These are phyloP conservation scores for Bergia sp. DNA, from an alignment of 92 coral and sea anemone genomes.

Conservation along the genomic window DNA sequence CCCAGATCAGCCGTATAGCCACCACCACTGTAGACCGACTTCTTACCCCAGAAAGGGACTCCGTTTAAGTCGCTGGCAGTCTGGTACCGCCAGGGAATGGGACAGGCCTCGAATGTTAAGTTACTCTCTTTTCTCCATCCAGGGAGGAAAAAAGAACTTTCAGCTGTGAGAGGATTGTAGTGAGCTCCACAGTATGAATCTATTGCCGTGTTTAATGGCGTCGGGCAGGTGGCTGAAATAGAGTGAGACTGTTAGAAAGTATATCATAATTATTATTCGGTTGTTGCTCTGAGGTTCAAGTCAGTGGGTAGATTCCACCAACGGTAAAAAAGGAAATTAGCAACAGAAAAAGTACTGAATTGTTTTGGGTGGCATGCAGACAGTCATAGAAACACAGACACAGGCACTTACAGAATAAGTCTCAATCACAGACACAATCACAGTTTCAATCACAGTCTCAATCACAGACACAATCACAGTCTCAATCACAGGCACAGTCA, in stretches of 20 bases:
- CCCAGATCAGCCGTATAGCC: constrained; percentile 57
- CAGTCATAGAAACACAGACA: not conserved
- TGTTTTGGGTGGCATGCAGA: no score
- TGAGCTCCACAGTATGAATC: constrained; percentile 29
- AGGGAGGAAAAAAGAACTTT: constrained; percentile 56
- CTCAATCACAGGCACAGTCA: no score
- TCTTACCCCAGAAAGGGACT: constrained; percentile 43
- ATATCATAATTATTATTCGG: no score
- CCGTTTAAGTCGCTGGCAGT: constrained; percentile 22
- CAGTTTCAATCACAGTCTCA: no score
- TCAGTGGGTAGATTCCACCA: no score
- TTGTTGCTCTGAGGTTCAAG: no score
- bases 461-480: not conserved
- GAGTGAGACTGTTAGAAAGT: not conserved
- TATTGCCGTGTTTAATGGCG: not conserved
- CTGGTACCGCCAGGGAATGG: constrained; percentile 53
- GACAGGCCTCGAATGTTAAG: constrained; percentile 25
- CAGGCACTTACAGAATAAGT: not conserved
- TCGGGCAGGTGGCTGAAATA: constrained; percentile 25
- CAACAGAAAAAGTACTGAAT: no score
- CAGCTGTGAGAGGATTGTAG: constrained; percentile 53
- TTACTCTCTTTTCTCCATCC: constrained; percentile 55
- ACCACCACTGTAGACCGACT: constrained; percentile 46
- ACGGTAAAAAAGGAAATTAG: no score
- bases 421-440: no score